Evolutionary conservation across 2,888 invertebrate species (phyloP).

Genomic region (Auanema freiburgensis): DNA sequence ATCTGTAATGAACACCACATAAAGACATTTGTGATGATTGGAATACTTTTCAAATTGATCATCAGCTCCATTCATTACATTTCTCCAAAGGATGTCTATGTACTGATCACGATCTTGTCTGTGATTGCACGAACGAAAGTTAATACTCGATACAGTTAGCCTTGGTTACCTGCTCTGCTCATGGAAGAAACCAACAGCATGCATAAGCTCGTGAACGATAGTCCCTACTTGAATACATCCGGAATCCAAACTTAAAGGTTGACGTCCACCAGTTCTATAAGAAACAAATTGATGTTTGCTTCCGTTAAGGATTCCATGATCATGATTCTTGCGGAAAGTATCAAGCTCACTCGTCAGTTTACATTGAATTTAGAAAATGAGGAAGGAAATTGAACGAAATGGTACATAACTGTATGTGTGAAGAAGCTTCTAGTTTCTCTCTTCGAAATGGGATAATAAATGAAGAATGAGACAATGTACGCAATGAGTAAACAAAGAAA

Average conservation of each 20-base stretch:
- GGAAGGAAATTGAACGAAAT: no score
- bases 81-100: conserved; percentile 65
- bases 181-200: conserved; percentile 63
- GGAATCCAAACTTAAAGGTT: conserved; percentile 59
- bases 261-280: conserved; percentile 49
- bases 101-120: conserved; percentile 67
- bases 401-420: no score
- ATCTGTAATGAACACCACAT: conserved; percentile 15
- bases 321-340: no score
- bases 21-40: no score
- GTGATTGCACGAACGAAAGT: conserved; percentile 10
- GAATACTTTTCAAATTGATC: conserved; percentile 64
- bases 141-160: neutral
- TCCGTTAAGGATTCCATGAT: no score
- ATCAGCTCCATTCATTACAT: conserved; percentile 64
- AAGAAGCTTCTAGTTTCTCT: no score
- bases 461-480: no score
- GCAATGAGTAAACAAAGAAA: neutral
- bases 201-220: conserved; percentile 60
- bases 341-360: no score
- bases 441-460: no score
- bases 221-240: conserved; percentile 62
- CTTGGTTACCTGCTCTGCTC: conserved; percentile 55
- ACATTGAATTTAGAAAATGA: no score
- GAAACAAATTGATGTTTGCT: conserved; percentile 7